Percentiles rank a stretch among this genome's conserved stretches.
Conservation (phyloP, 2,113 vertebrate species). For the Varanus salvator region DNA sequence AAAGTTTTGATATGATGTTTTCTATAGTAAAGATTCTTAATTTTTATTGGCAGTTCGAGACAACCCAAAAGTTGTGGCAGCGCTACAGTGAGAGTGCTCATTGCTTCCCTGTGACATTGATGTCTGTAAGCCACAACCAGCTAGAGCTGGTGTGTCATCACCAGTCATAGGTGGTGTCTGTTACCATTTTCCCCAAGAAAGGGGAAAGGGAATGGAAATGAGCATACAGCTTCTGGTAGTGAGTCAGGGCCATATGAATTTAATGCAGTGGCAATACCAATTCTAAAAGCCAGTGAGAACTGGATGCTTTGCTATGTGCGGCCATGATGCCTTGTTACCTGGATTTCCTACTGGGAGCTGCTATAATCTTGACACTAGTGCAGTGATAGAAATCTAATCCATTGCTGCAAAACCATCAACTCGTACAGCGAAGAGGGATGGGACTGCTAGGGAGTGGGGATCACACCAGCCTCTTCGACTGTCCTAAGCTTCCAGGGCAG, state of each 20-base stretch:
- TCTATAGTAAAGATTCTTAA: constrained; percentile 33
- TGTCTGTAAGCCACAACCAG: neutral
- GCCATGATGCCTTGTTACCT: neutral
- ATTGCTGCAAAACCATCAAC: neutral
- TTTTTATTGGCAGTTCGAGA: neutral
- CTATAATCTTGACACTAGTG: neutral
- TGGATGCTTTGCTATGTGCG: neutral
- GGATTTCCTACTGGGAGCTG: neutral
- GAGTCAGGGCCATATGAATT: constrained; percentile 13
- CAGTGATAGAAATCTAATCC: neutral
- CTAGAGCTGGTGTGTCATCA: neutral
- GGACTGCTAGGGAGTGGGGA: neutral
- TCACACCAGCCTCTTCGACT: neutral
- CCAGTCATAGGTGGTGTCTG: neutral
- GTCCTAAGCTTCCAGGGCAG: neutral
- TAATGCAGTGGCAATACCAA: neutral
- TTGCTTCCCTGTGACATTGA: neutral
- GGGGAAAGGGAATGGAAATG: neutral
- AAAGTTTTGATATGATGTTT: constrained; percentile 15
- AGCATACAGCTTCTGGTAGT: too few relatives aligned
- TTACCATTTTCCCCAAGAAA: constrained; percentile 10
- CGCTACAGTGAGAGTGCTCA: neutral
- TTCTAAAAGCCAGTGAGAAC: constrained; percentile 40
- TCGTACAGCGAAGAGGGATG: neutral
- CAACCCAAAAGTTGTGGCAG: neutral